Evolutionary conservation across 2,888 invertebrate genomes (phyloP).

Genomic region (Hololepta plana): DNA sequence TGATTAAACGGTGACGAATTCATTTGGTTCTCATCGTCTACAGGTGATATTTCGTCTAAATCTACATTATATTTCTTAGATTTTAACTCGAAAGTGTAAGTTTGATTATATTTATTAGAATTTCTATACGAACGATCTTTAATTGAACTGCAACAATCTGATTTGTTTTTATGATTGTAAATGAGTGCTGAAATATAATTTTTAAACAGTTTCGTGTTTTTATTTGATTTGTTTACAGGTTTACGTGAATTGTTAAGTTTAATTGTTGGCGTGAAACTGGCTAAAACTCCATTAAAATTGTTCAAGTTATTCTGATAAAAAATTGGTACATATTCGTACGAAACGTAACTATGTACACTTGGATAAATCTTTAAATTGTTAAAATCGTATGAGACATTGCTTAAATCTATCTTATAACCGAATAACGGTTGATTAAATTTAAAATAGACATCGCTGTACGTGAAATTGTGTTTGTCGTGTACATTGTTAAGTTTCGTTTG

Average conservation of each 20-base stretch:
- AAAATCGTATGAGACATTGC: too few relatives aligned
- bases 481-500: too few relatives aligned
- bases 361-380: too few relatives aligned
- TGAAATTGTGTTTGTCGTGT: too few relatives aligned
- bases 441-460: too few relatives aligned
- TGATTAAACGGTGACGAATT: constrained; percentile 1
- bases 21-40: constrained; percentile 14
- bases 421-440: too few relatives aligned
- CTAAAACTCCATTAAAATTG: constrained; percentile 7
- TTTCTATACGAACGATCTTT: too few relatives aligned
- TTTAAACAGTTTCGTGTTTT: constrained; percentile 8
- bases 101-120: too few relatives aligned
- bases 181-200: constrained; percentile 11
- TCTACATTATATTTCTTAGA: constrained; percentile 12
- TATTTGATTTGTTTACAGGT: constrained; percentile 7
- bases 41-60: constrained; percentile 23
- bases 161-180: too few relatives aligned
- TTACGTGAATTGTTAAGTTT: constrained; percentile 5
- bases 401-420: constrained; percentile 6
- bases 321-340: constrained; percentile 7
- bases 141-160: too few relatives aligned
- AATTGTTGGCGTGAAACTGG: constrained; percentile 5
- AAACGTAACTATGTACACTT: too few relatives aligned
- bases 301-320: constrained; percentile 5
- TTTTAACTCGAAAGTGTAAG: too few relatives aligned